Conservation (phyloP, 2,888 invertebrate genomes). For the Prosapia bicincta region DNA sequence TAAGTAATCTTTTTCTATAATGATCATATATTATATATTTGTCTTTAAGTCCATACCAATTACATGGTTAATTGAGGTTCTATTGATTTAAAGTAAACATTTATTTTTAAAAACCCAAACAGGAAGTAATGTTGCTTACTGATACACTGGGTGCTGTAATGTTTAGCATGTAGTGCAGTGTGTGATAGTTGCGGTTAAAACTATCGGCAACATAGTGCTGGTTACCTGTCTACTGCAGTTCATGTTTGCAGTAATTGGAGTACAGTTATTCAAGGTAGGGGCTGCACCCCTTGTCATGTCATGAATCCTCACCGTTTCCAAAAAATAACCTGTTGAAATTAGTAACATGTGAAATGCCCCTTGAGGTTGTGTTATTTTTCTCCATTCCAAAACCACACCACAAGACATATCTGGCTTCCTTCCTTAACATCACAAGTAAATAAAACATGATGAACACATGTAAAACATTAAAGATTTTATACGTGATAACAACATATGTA, state of each 20-base stretch:
- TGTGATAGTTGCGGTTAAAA: slow-evolving; percentile 98
- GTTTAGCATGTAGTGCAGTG: slow-evolving; percentile 99
- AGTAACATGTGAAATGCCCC: slow-evolving; percentile 22
- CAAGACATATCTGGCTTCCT: not conserved
- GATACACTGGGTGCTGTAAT: slow-evolving; percentile 38
- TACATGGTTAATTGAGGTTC: too few relatives aligned
- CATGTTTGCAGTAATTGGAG: slow-evolving; percentile 99
- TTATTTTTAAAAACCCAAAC: too few relatives aligned
- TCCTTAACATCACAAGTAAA: not conserved
- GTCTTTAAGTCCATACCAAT: too few relatives aligned
- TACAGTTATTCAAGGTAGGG: slow-evolving; percentile 98
- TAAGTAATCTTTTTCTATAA: too few relatives aligned
- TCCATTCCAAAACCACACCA: not conserved
- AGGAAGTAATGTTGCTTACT: not conserved
- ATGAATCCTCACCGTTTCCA: slow-evolving; percentile 2
- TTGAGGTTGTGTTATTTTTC: slow-evolving; percentile 14
- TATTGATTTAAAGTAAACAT: too few relatives aligned
- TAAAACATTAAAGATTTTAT: too few relatives aligned
- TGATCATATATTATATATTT: too few relatives aligned
- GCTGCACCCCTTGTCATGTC: slow-evolving; percentile 8
- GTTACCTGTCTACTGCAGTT: slow-evolving; percentile 99
- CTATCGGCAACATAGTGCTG: slow-evolving; percentile 99
- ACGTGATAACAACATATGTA: too few relatives aligned
- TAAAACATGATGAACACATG: not conserved
- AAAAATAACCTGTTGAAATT: not conserved